A percentile compares a stretch with the other conserved stretches of the same genome.
phyloP scores from a whole-genome alignment of 1,140 invertebrate species.

The Zaprionus africanus region DNA sequence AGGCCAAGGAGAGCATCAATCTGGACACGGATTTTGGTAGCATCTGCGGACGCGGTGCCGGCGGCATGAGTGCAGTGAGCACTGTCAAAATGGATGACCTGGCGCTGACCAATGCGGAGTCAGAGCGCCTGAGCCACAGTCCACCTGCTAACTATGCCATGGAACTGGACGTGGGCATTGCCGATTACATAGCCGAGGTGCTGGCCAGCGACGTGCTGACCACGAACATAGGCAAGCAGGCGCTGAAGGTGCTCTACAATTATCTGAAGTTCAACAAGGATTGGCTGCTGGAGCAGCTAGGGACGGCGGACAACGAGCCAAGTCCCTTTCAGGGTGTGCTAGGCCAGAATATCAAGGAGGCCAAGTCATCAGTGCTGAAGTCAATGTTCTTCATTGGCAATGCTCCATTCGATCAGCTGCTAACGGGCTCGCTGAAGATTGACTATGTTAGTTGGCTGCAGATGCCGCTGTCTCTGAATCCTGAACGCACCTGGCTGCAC shows the following conservation, averaged over 20 bases:
- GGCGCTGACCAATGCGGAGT: slow-evolving; percentile 60
- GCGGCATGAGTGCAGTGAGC: slow-evolving; percentile 75
- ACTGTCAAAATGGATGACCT: slow-evolving; percentile 82
- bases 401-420: slow-evolving; percentile 88
- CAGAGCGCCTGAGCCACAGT: slow-evolving; percentile 75
- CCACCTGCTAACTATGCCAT: slow-evolving; percentile 79
- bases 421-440: slow-evolving; percentile 85
- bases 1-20: slow-evolving; percentile 85
- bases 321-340: slow-evolving; percentile 75
- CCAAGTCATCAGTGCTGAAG: slow-evolving; percentile 87
- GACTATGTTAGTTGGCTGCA: slow-evolving; percentile 86
- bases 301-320: slow-evolving; percentile 81
- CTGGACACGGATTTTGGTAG: slow-evolving; percentile 68
- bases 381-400: slow-evolving; percentile 91
- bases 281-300: slow-evolving; percentile 87
- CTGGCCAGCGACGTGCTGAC: slow-evolving; percentile 86
- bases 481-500: slow-evolving; percentile 86
- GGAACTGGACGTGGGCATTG: slow-evolving; percentile 84
- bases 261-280: slow-evolving; percentile 89
- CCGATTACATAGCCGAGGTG: slow-evolving; percentile 85
- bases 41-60: slow-evolving; percentile 44
- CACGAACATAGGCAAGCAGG: slow-evolving; percentile 85
- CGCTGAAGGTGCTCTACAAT: slow-evolving; percentile 87
- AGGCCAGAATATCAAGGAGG: slow-evolving; percentile 85
- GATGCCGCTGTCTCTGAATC: slow-evolving; percentile 86